Evolutionary conservation across 2,888 invertebrate species (phyloP), one percentile per base, ranked within the genome.

Genomic region (Punctoribates punctum): DNA sequence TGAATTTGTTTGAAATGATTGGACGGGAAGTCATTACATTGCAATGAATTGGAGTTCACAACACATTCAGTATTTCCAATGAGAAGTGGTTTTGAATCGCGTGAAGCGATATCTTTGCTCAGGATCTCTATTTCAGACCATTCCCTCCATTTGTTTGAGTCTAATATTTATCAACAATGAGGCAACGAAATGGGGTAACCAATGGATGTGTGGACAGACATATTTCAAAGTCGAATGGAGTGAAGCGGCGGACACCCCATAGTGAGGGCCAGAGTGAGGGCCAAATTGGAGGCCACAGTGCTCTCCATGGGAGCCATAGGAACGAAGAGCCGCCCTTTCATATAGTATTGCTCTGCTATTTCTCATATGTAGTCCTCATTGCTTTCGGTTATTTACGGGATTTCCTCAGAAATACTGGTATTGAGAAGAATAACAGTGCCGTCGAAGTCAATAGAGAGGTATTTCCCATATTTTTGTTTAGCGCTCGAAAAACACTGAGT

Each of bases 331-430:
- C 79, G 46, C 80, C 80, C 3, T 73, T 77, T 54, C 1, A 78
- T 25, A 70, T 80, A 46, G 79, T 77, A 23, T 42, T 80, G 17
- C 65, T 77, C 42, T 77, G 78, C 51, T 73, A 51, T 27, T 23
- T 73, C 2, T 34, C 34, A 29, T 73, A 73, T 57, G 25, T 27
- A 6, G 25, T 73, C 8, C 57, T 73, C 8, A 73, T 73, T 25
- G 0, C 51, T 1, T 73, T 97, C 80, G 97, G 98, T 75, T 94
- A 94, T 84, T 86, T 99, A 80, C 93, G 96, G 85, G 94, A 96
- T 85, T 86, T 95, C 80, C 86, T 97, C 75, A 91, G 85, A 46
- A 81, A 81, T 75, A 81, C 83, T 73, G 85, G 86, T 20, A 78
- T 86, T 9, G 86, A 86, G 77, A 82, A 82, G 75, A 54, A 27